These are phyloP conservation scores for Pseudoatta argentina DNA, from an alignment of 1,140 invertebrate genomes.

Conservation along the genomic window DNA sequence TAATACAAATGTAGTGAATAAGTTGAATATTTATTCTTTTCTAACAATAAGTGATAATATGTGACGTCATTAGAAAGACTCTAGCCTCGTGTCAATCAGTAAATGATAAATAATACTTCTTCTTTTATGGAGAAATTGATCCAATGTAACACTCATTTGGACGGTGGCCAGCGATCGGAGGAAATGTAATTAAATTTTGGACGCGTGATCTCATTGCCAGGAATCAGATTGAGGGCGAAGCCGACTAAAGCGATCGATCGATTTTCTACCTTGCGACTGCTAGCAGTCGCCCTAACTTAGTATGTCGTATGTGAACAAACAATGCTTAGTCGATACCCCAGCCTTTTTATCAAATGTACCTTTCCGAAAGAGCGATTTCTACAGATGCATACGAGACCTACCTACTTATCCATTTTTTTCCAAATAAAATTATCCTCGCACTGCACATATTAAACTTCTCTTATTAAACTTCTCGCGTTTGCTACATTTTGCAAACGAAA, in stretches of 20 bases:
- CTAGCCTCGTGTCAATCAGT: neutral
- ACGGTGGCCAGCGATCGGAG: conserved; percentile 21
- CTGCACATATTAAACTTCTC: neutral
- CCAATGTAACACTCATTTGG: conserved; percentile 37
- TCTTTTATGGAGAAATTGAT: neutral
- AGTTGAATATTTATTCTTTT: too few species aligned
- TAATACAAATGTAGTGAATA: too few species aligned
- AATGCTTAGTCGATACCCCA: neutral
- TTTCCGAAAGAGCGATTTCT: neutral
- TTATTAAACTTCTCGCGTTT: neutral
- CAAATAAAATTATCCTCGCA: neutral
- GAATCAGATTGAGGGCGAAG: conserved; percentile 24
- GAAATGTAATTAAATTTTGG: conserved; percentile 67
- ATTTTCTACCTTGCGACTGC: conserved; percentile 37
- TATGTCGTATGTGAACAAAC: neutral
- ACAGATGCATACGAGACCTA: neutral
- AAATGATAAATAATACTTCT: neutral
- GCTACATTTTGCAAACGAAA: neutral
- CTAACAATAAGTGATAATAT: too few species aligned
- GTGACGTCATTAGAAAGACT: neutral
- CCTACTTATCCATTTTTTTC: neutral
- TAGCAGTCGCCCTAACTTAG: conserved; percentile 8
- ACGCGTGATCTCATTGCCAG: conserved; percentile 37
- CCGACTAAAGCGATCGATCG: conserved; percentile 16
- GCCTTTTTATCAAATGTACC: neutral